These are phyloP conservation scores for Ptychadena robeensis DNA, from an alignment of 2,797 vertebrate genomes.

Conservation along the genomic window DNA sequence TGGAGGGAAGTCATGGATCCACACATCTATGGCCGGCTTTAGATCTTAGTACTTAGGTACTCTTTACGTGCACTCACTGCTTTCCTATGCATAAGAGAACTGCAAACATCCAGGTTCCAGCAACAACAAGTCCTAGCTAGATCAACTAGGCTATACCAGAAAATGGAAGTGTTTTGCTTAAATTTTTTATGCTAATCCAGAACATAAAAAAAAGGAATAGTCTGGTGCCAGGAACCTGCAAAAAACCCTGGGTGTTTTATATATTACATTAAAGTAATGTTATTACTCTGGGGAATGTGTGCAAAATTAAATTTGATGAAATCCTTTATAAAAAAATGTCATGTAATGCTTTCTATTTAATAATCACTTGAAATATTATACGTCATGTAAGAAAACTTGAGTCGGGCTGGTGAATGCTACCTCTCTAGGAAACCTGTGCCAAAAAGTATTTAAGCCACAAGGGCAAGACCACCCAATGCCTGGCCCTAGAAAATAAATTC, in stretches of 20 bases:
- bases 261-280: conserved; percentile 41
- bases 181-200: neutral
- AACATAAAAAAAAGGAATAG: neutral
- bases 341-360: conserved; percentile 49
- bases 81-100: too few relatives aligned
- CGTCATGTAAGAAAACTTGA: conserved; percentile 23
- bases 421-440: conserved; percentile 43
- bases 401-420: conserved; percentile 8
- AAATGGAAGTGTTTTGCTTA: neutral
- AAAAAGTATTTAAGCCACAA: conserved; percentile 41
- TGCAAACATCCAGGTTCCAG: too few relatives aligned
- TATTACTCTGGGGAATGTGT: conserved; percentile 26
- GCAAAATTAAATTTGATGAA: conserved; percentile 40
- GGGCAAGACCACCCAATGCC: conserved; percentile 54
- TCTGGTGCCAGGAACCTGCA: neutral
- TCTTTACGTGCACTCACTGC: too few relatives aligned
- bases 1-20: too few relatives aligned
- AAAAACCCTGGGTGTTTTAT: neutral
- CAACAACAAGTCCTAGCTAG: neutral
- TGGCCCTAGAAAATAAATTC: conserved; percentile 43
- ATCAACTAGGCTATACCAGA: neutral
- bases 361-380: conserved; percentile 52
- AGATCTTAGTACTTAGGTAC: too few relatives aligned
- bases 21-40: too few relatives aligned
- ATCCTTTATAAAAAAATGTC: conserved; percentile 42